phyloP scores from a whole-genome alignment of 2,113 vertebrate species.

The Beaufortia kweichowensis region DNA sequence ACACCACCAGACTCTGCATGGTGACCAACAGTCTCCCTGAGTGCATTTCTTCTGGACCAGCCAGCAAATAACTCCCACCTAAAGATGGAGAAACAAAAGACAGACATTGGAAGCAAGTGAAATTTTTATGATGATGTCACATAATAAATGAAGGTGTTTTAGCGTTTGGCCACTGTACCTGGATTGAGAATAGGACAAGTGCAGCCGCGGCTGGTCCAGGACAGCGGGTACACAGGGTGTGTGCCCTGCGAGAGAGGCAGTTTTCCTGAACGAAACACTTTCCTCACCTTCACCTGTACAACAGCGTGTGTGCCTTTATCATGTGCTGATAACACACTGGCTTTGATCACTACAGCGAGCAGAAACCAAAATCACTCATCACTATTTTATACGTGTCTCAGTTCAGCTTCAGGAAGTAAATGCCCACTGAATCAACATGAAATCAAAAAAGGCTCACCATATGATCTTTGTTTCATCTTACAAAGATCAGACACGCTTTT shows the following conservation, averaged over 20 bases:
- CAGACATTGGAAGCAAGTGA: not conserved
- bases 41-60: slow-evolving; percentile 79
- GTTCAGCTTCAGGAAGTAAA: not conserved
- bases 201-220: slow-evolving; percentile 88
- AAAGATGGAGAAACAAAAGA: not conserved
- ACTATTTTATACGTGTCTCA: not conserved
- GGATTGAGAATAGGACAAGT: slow-evolving; percentile 90
- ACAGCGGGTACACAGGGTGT: slow-evolving; percentile 81
- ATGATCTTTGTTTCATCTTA: slow-evolving; percentile 82
- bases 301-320: slow-evolving; percentile 90
- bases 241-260: slow-evolving; percentile 74
- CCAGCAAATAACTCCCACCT: slow-evolving; percentile 85
- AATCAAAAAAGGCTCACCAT: slow-evolving; percentile 71
- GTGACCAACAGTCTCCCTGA: slow-evolving; percentile 82
- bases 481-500: slow-evolving; percentile 80
- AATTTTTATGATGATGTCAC: not conserved
- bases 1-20: slow-evolving; percentile 83
- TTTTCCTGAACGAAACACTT: slow-evolving; percentile 79
- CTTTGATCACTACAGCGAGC: slow-evolving; percentile 80
- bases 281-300: slow-evolving; percentile 84
- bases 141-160: not conserved
- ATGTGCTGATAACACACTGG: slow-evolving; percentile 84
- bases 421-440: not conserved
- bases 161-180: slow-evolving; percentile 67
- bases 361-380: slow-evolving; percentile 1